phyloP scores from a whole-genome alignment of 2,888 invertebrate species.

The Heptascelio sp. region DNA sequence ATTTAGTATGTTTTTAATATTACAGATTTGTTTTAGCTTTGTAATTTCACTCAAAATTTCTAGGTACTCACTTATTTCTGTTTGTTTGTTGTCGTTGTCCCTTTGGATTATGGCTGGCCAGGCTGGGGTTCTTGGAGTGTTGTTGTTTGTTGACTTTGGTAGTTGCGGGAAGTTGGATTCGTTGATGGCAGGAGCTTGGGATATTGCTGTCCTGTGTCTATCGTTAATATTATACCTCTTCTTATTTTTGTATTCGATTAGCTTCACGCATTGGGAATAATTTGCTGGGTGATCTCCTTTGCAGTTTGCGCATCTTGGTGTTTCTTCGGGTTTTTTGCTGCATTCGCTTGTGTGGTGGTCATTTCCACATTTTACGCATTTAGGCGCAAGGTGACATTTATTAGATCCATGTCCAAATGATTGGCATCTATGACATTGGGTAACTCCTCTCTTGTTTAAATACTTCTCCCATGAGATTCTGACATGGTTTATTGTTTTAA shows the following conservation, averaged over 20 bases:
- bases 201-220: too few relatives aligned
- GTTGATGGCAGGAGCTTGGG: too few relatives aligned
- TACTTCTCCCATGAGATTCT: constrained; percentile 15
- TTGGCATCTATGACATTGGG: constrained; percentile 41
- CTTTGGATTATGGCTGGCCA: too few relatives aligned
- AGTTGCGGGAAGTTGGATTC: too few relatives aligned
- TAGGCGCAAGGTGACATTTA: background rate
- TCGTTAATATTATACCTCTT: too few relatives aligned
- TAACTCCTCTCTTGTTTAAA: constrained; percentile 7
- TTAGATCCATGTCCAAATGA: background rate
- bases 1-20: background rate
- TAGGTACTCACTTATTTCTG: background rate
- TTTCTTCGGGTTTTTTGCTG: background rate
- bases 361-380: constrained; percentile 13
- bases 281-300: constrained; percentile 28
- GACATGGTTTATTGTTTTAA: background rate
- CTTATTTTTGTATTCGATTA: too few relatives aligned
- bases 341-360: background rate
- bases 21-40: background rate
- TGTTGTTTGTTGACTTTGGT: too few relatives aligned
- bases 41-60: too few relatives aligned
- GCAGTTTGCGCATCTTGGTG: constrained; percentile 19
- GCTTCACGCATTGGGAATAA: constrained; percentile 9
- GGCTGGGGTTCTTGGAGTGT: background rate
- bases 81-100: too few relatives aligned